Conservation (phyloP, 1,140 invertebrate species). For the Pachyrhynchus sulphureomaculatus region DNA sequence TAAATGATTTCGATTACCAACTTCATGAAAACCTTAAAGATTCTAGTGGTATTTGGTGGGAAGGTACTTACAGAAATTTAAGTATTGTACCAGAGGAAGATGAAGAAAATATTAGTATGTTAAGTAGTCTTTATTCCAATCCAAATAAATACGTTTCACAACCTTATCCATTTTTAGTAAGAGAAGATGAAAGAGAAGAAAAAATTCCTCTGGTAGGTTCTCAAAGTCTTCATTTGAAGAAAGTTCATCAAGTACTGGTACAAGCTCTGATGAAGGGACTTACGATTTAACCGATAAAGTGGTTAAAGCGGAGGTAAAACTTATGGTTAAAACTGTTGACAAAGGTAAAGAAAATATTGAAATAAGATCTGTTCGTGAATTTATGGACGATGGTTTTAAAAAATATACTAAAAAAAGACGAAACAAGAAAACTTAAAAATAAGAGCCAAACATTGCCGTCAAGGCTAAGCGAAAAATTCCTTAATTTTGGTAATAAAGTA, state of each 20-base stretch:
- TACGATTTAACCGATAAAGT: conserved; percentile 36
- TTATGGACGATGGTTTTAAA: conserved; percentile 45
- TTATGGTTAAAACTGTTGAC: conserved; percentile 56
- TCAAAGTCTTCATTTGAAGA: conserved; percentile 19
- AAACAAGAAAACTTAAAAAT: conserved; percentile 1
- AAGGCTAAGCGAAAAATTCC: conserved; percentile 29
- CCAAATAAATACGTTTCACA: conserved; percentile 13
- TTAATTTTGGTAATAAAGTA: conserved; percentile 35
- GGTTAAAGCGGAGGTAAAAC: conserved; percentile 55
- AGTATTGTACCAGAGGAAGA: conserved; percentile 50
- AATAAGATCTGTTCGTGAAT: conserved; percentile 56
- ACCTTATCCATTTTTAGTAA: conserved; percentile 5
- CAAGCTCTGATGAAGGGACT: conserved; percentile 37
- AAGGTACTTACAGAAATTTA: conserved; percentile 50
- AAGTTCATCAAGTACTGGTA: conserved; percentile 1
- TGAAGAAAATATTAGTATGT: conserved; percentile 43
- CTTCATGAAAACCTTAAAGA: conserved; percentile 15
- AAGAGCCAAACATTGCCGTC: conserved; percentile 37
- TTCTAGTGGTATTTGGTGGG: conserved; percentile 49
- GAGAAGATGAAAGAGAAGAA: background rate
- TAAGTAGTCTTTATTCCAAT: conserved; percentile 32
- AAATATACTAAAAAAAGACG: background rate
- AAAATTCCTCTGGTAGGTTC: conserved; percentile 6
- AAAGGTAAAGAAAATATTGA: conserved; percentile 57
- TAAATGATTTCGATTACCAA: conserved; percentile 31